Conservation (phyloP, 2,797 vertebrate genomes). For the Phataginus tetradactyla region DNA sequence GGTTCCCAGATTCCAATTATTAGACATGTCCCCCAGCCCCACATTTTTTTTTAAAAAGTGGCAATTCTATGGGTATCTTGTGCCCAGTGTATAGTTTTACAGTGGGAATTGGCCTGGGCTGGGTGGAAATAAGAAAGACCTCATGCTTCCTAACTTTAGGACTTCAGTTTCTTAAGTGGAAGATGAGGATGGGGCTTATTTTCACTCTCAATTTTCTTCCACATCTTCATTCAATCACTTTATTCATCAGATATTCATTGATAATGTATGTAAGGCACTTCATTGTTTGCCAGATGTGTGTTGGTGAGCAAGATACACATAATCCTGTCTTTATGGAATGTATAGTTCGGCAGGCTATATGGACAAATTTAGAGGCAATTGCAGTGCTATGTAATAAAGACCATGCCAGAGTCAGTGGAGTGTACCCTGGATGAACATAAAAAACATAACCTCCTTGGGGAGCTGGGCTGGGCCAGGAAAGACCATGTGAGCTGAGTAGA, state of each 20-base stretch:
- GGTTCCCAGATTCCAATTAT: background rate
- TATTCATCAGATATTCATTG: background rate
- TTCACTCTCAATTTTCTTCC: background rate
- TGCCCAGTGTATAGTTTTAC: background rate
- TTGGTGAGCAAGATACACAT: background rate
- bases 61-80: too few species aligned
- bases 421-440: background rate
- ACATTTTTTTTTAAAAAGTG: too few species aligned
- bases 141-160: accelerated
- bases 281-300: background rate
- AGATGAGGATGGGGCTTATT: background rate
- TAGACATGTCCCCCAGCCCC: background rate
- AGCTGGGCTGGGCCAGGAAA: background rate
- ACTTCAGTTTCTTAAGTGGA: background rate
- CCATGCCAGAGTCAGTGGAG: background rate
- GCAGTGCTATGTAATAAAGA: background rate
- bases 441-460: background rate
- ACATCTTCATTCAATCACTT: background rate
- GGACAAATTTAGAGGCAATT: background rate
- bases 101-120: background rate
- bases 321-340: background rate
- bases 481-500: background rate
- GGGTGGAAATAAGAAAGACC: background rate
- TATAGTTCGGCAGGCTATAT: background rate
- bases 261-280: background rate